phyloP scores from a whole-genome alignment of 1,140 invertebrate genomes.

The Drosophila arawakana region DNA sequence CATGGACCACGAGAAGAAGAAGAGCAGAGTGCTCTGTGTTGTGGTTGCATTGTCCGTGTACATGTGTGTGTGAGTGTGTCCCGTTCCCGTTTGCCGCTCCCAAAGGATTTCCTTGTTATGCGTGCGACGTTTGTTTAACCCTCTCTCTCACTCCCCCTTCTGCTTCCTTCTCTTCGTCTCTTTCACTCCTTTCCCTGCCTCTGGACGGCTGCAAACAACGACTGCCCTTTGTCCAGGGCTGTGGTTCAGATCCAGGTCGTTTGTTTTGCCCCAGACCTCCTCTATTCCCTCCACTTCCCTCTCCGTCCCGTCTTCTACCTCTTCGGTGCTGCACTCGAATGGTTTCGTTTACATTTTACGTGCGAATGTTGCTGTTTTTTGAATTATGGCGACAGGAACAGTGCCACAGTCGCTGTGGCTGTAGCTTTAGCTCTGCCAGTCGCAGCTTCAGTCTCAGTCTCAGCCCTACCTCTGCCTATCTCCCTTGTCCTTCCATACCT shows the following conservation, averaged over 20 bases:
- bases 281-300: not conserved
- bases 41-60: not conserved
- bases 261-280: slow-evolving; percentile 57
- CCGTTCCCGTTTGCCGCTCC: slow-evolving; percentile 56
- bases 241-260: slow-evolving; percentile 70
- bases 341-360: slow-evolving; percentile 82
- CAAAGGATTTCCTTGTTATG: slow-evolving; percentile 83
- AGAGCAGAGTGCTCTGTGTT: slow-evolving; percentile 26
- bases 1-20: slow-evolving; percentile 44
- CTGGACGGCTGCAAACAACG: slow-evolving; percentile 32
- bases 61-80: slow-evolving; percentile 42
- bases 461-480: slow-evolving; percentile 26
- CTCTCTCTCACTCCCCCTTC: slow-evolving; percentile 26
- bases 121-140: slow-evolving; percentile 80
- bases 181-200: not conserved
- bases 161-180: not conserved
- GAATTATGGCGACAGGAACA: slow-evolving; percentile 81
- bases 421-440: slow-evolving; percentile 15
- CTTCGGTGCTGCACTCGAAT: slow-evolving; percentile 66
- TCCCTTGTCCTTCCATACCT: no score
- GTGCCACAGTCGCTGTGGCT: slow-evolving; percentile 37
- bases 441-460: slow-evolving; percentile 32
- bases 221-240: slow-evolving; percentile 79
- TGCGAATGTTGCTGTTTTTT: slow-evolving; percentile 83
- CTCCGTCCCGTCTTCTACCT: slow-evolving; percentile 1